Evolutionary conservation across 2,888 invertebrate genomes (phyloP).

Genomic region (Ceraclea dissimilis): DNA sequence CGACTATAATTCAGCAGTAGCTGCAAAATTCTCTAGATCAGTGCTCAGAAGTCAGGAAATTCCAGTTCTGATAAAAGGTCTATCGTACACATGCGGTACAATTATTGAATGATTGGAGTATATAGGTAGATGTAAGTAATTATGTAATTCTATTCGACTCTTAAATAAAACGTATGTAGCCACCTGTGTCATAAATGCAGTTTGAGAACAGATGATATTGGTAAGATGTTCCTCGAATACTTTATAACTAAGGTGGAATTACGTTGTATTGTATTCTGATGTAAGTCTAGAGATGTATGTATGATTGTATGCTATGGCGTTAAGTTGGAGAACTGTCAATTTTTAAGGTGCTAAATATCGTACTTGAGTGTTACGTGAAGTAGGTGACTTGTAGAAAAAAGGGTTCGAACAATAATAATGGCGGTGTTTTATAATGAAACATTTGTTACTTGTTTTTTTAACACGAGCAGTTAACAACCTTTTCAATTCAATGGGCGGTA

Average conservation of each 20-base stretch:
- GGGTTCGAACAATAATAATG: not conserved
- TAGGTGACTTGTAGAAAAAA: not conserved
- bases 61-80: no score
- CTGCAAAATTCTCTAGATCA: no score
- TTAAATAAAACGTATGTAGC: no score
- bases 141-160: no score
- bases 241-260: not conserved
- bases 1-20: no score
- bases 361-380: slow-evolving; percentile 2
- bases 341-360: not conserved
- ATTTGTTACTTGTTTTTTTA: not conserved
- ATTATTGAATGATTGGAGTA: no score
- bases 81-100: no score
- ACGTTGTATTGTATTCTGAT: not conserved
- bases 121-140: no score
- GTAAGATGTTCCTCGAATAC: no score
- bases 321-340: not conserved
- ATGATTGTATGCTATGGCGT: not conserved
- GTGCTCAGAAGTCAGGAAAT: no score
- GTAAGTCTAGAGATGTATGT: not conserved
- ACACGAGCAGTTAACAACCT: not conserved
- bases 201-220: no score
- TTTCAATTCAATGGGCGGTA: not conserved
- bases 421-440: not conserved
- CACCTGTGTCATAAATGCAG: no score